These are phyloP conservation scores for Ctenochaetus hawaiiensis DNA, from an alignment of 2,797 vertebrate genomes.

Conservation along the genomic window DNA sequence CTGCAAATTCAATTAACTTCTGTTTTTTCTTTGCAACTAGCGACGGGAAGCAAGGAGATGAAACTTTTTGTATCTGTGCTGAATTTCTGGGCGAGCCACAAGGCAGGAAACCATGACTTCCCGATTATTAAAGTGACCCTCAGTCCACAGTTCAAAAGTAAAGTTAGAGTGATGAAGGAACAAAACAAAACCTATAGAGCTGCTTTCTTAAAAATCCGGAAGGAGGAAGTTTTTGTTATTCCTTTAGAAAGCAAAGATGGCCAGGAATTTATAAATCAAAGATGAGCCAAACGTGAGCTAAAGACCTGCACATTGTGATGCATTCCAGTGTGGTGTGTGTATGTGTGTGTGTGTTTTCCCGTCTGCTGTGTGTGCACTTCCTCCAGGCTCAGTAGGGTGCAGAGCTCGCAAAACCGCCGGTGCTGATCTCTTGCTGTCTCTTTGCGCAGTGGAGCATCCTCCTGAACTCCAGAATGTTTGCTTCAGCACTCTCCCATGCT, in stretches of 20 bases:
- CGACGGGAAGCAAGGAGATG: conserved; percentile 18
- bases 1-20: conserved; percentile 59
- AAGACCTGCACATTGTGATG: conserved; percentile 18
- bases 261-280: conserved; percentile 51
- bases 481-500: conserved; percentile 51
- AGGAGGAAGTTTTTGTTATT: conserved; percentile 9
- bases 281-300: conserved; percentile 41
- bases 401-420: conserved; percentile 40
- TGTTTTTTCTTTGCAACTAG: conserved; percentile 16
- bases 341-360: conserved; percentile 32
- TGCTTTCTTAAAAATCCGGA: conserved; percentile 12
- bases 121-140: conserved; percentile 52
- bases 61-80: conserved; percentile 20
- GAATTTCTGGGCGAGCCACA: conserved; percentile 36
- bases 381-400: conserved; percentile 34
- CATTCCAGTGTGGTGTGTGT: conserved; percentile 24
- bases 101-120: conserved; percentile 38
- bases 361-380: conserved; percentile 58
- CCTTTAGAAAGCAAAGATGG: conserved; percentile 18
- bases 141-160: conserved; percentile 19
- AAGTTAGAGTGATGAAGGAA: conserved; percentile 10
- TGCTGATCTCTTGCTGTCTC: conserved; percentile 50
- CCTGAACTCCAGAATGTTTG: conserved; percentile 58
- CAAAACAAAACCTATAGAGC: conserved; percentile 1
- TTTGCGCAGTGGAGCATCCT: conserved; percentile 37